These are phyloP conservation scores for Diachrysia chrysitis DNA, from an alignment of 2,888 invertebrate genomes.

Conservation along the genomic window DNA sequence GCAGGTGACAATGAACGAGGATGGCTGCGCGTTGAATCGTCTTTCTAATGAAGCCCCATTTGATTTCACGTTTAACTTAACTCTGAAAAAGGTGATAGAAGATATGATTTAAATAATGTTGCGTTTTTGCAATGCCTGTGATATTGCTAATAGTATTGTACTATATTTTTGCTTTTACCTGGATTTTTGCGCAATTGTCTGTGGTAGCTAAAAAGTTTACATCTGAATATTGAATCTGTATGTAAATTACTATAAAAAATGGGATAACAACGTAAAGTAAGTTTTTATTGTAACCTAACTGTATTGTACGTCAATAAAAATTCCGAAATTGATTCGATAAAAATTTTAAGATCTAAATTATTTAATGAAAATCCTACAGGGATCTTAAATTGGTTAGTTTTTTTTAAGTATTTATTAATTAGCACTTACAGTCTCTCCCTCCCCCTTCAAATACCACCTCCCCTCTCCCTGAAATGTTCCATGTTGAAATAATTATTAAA, in stretches of 20 bases:
- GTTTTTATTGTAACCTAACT: background rate
- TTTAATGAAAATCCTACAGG: slow-evolving; percentile 55
- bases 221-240: too few relatives aligned
- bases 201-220: too few relatives aligned
- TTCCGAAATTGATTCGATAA: slow-evolving; percentile 58
- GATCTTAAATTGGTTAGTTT: slow-evolving; percentile 28
- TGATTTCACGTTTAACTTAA: slow-evolving; percentile 51
- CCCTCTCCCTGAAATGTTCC: too few relatives aligned
- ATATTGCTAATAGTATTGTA: background rate
- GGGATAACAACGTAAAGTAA: background rate
- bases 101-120: slow-evolving; percentile 19
- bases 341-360: slow-evolving; percentile 59
- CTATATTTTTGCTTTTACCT: too few relatives aligned
- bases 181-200: background rate
- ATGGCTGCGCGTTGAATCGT: slow-evolving; percentile 47
- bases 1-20: slow-evolving; percentile 56
- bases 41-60: slow-evolving; percentile 58
- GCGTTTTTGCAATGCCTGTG: slow-evolving; percentile 14
- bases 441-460: too few relatives aligned
- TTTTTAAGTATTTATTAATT: slow-evolving; percentile 45
- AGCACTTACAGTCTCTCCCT: too few relatives aligned
- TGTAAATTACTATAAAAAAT: slow-evolving; percentile 14
- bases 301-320: slow-evolving; percentile 26
- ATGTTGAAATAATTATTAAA: slow-evolving; percentile 16
- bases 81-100: slow-evolving; percentile 22